phyloP scores from a whole-genome alignment of 2,888 invertebrate species.

The Bibio marci region DNA sequence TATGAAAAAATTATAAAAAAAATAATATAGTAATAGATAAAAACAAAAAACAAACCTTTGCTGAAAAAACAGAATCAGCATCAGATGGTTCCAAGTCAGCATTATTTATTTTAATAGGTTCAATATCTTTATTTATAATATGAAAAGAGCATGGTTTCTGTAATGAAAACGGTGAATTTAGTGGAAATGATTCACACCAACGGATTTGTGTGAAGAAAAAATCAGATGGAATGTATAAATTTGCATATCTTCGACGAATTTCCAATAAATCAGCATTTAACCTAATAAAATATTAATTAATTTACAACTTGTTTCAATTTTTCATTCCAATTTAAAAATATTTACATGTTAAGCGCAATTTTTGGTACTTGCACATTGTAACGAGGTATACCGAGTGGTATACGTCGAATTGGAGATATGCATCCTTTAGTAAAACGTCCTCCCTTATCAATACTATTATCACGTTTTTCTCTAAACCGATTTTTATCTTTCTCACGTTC shows the following conservation, averaged over 20 bases:
- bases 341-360: conserved; percentile 65
- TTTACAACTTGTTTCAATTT: not conserved
- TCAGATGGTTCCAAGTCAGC: conserved; percentile 69
- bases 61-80: conserved; percentile 80
- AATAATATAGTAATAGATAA: no score
- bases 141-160: conserved; percentile 76
- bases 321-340: conserved; percentile 3
- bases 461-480: conserved; percentile 32
- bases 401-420: conserved; percentile 31
- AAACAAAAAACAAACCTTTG: conserved; percentile 49
- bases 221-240: conserved; percentile 89
- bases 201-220: conserved; percentile 74
- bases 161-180: conserved; percentile 69
- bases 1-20: no score
- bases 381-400: conserved; percentile 46
- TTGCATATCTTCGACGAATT: conserved; percentile 67
- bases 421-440: conserved; percentile 34
- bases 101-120: conserved; percentile 43
- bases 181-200: conserved; percentile 85
- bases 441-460: conserved; percentile 30
- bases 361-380: conserved; percentile 87
- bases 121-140: conserved; percentile 67
- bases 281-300: conserved; percentile 28
- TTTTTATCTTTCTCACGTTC: conserved; percentile 39
- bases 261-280: conserved; percentile 48